Evolutionary conservation across 2,888 invertebrate genomes (phyloP).

Genomic region (Noctua janthe): DNA sequence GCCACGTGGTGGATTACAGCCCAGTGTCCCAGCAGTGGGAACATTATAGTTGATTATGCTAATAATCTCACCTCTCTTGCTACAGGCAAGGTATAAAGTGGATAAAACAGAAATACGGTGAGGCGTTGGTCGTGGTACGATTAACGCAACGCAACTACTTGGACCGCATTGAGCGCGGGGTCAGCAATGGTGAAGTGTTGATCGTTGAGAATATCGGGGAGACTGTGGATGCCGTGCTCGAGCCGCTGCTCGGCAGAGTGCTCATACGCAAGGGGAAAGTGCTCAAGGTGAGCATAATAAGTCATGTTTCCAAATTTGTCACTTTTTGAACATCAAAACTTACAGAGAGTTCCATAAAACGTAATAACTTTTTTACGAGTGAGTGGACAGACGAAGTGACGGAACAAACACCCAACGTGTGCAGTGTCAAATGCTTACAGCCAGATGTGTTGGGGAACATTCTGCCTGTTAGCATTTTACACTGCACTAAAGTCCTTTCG

Average conservation of each 20-base stretch:
- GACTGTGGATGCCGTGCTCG: constrained; percentile 96
- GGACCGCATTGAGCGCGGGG: constrained; percentile 94
- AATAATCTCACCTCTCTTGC: neutral
- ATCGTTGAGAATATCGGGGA: constrained; percentile 98
- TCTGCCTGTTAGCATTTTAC: too few relatives aligned
- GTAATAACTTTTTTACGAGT: neutral
- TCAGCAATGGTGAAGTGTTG: constrained; percentile 94
- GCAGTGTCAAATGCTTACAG: too few relatives aligned
- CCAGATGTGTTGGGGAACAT: too few relatives aligned
- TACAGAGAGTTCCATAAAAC: neutral
- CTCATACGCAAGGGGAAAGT: constrained; percentile 96
- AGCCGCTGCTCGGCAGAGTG: constrained; percentile 96
- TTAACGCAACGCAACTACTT: constrained; percentile 95
- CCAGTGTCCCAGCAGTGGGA: neutral
- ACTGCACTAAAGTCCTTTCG: too few relatives aligned
- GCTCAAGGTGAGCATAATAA: constrained; percentile 87
- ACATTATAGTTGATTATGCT: neutral
- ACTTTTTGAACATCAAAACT: neutral
- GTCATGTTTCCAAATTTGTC: neutral
- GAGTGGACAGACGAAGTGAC: too few relatives aligned
- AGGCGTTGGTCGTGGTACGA: constrained; percentile 93
- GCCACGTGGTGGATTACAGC: neutral
- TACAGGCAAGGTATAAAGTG: constrained; percentile 96
- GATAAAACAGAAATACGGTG: constrained; percentile 97
- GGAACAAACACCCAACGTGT: neutral